Base-by-base conservation (phyloP, 2,113 vertebrate genomes). In the Dolichallabes microphthalmus region DNA sequence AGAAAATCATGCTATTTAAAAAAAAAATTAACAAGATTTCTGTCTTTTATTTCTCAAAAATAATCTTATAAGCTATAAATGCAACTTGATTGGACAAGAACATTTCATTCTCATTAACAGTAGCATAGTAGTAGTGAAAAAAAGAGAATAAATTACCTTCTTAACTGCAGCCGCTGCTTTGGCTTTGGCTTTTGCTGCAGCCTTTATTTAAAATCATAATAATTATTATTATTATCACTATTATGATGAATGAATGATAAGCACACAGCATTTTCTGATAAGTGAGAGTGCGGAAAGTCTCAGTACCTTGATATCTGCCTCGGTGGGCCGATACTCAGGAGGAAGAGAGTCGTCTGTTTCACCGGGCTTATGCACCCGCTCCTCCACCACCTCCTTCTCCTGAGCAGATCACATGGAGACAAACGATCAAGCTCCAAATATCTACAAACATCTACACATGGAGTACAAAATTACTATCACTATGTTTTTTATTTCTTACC, bases 331-430 rank as follows among this genome's bases (percentile, higher is more conserved):
- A 35, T 90, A 93, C 35, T 95, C 94, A 3, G 93, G 90, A 0
- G 95, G 94, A 78, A 95, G 91, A 0, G 87, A 66, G 91, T 95
- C 94, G 0, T 95, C 94, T 89, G 90, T 91, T 85, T 95, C 95
- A 27, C 95, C 95, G 86, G 92, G 90, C 83, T 94, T 94, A 50
- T 81, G 90, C 58, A 94, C 57, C 81, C 15, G 93, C 86, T 94
- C 93, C 58, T 95, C 93, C 8, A 85, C 61, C 0, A 82, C 17
- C 19, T 90, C 79, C 66, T 94, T 94, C 88, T 95, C 94, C 94
- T 95, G 57, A 61, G 39, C 32, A 78, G 11, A 45, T 74, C 15
- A 64, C 25, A 79, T 2, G 1, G 76, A 71, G 13, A 60, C 6
- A 10, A 60, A 12, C 30, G 2, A 12, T 78, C 53, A 32, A 58